phyloP scores from a whole-genome alignment of 2,888 invertebrate species.

The Sympetrum striolatum region DNA sequence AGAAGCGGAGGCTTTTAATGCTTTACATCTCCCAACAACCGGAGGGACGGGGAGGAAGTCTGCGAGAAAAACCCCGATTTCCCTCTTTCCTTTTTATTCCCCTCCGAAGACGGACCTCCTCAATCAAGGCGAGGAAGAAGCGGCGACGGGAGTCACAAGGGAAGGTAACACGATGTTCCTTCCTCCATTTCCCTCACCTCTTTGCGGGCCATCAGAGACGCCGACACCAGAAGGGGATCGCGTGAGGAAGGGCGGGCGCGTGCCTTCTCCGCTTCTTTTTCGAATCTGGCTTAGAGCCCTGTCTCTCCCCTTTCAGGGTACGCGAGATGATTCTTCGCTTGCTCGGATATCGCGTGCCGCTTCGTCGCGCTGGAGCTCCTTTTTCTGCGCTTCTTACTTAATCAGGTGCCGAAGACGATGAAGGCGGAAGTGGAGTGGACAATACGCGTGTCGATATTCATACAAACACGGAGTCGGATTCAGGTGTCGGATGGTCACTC shows the following conservation, averaged over 20 bases:
- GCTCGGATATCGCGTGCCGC: neutral
- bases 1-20: neutral
- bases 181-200: conserved; percentile 10
- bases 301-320: neutral
- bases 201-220: neutral
- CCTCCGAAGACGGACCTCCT: neutral
- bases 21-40: conserved; percentile 33
- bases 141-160: neutral
- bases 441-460: neutral
- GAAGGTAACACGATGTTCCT: neutral
- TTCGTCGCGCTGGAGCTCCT: neutral
- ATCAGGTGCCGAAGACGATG: neutral
- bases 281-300: conserved; percentile 20
- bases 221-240: neutral
- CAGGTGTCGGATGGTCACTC: neutral
- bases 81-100: neutral
- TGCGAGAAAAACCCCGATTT: neutral
- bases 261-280: conserved; percentile 13
- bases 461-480: no score
- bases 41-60: neutral
- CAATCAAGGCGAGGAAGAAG: neutral
- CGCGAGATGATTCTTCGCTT: neutral
- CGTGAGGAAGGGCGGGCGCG: neutral
- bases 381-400: neutral
- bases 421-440: neutral